Evolutionary conservation across 2,888 invertebrate species (phyloP), one percentile per base, ranked within the genome.

Genomic region (Cataglyphis albicans): DNA sequence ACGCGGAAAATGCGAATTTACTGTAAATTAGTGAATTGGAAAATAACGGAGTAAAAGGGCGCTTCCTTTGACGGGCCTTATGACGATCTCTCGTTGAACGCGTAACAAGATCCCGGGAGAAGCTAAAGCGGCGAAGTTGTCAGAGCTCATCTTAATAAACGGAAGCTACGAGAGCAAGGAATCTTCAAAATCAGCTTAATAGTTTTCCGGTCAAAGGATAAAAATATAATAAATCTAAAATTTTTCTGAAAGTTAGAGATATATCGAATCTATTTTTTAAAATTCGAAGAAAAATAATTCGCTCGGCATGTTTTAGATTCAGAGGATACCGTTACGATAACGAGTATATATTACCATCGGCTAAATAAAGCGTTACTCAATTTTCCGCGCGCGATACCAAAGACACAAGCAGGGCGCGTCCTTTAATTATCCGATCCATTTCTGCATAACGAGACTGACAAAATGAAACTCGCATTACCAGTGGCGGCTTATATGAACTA

Each of bases 401-500:
- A 25, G 63, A 68, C 2, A 6, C 12, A 21, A 10, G 4, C 25
- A 9, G 25, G 55, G 64, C 59, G 63, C 63, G 61, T 57, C 70
- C n/a, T 48, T 80, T 70, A 64, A 83, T 83, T 81, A 68, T 52
- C 61, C 41, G 68, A 80, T 78, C 61, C 57, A 61, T 82, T 80
- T 82, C 80, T 55, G 83, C 63, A 61, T 73, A 83, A 83, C 70
- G 35, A 70, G 70, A 15, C 32, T 5, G 55, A 3, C 38, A 59
- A 52, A 48, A 82, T 63, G 80, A 78, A 73, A 80, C 84, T 91
- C 90, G 87, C 87, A 85, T 91, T 91, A 91, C 87, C 72, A 83
- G 85, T 67, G 87, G 88, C 87, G 82, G 88, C 90, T 91, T 91
- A 92, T 89, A 82, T 89, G 87, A 89, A 93, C 91, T 92, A 92